Evolutionary conservation across 2,113 vertebrate genomes (phyloP).

Genomic region (Rallus limicola): DNA sequence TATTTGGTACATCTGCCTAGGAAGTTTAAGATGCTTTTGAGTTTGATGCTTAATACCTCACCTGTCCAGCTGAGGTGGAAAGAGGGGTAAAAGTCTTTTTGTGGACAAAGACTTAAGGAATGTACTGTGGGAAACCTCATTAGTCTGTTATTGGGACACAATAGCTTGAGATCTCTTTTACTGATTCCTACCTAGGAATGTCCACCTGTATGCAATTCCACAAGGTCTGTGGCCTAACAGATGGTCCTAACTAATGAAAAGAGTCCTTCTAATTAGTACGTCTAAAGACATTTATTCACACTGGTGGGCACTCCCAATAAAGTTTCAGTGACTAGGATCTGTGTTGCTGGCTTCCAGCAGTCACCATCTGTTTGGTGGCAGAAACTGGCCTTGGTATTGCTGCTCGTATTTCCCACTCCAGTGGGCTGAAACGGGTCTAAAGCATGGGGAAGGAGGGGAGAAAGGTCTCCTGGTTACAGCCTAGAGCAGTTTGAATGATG

Average conservation of each 20-base stretch:
- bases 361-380: constrained; percentile 88
- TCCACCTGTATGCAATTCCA: constrained; percentile 72
- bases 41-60: neutral
- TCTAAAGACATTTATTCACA: constrained; percentile 86
- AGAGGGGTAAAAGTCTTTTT: neutral
- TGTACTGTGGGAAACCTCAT: constrained; percentile 16
- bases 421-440: constrained; percentile 77
- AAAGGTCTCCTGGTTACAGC: constrained; percentile 36
- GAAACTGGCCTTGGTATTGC: constrained; percentile 69
- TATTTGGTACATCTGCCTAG: neutral
- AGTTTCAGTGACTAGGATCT: constrained; percentile 80
- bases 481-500: constrained; percentile 50
- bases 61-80: neutral
- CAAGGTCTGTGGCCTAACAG: constrained; percentile 81
- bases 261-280: constrained; percentile 86
- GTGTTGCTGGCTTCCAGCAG: constrained; percentile 80
- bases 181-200: constrained; percentile 59
- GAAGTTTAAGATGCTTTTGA: neutral
- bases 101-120: neutral
- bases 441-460: neutral
- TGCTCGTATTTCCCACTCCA: constrained; percentile 77
- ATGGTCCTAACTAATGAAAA: constrained; percentile 87
- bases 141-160: constrained; percentile 40
- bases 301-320: constrained; percentile 76
- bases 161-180: constrained; percentile 13